A percentile compares a stretch with the other conserved stretches of the same genome.
phyloP scores from a whole-genome alignment of 2,797 vertebrate species.

The Acrocephalus scirpaceus region DNA sequence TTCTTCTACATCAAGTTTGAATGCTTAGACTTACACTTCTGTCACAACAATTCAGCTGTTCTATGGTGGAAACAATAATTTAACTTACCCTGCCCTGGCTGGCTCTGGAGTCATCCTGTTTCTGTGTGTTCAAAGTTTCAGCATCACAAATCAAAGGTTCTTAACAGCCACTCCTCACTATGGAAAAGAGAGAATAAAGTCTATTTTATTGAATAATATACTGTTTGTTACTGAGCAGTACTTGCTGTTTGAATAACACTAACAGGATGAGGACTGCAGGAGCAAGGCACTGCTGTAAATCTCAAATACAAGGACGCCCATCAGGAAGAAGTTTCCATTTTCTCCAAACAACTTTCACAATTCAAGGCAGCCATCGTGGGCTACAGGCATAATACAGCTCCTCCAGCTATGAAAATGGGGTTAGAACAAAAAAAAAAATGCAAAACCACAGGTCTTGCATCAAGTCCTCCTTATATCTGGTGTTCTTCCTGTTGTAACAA shows the following conservation, averaged over 20 bases:
- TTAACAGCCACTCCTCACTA: background rate
- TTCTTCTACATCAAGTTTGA: background rate
- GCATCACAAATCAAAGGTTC: background rate
- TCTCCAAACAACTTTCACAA: background rate
- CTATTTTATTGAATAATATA: background rate
- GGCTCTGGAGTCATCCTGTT: background rate
- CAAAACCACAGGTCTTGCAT: background rate
- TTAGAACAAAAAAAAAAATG: background rate
- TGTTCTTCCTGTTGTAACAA: background rate
- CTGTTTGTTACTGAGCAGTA: background rate
- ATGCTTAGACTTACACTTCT: background rate
- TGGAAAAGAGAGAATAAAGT: background rate
- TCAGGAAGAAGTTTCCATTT: background rate
- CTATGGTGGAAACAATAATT: background rate
- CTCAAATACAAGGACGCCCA: background rate
- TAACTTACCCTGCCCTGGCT: background rate
- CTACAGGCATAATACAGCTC: background rate
- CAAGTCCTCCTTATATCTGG: background rate
- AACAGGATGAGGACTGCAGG: background rate
- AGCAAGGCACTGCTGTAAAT: background rate
- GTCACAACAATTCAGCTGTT: background rate
- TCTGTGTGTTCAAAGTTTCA: background rate
- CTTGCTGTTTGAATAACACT: background rate
- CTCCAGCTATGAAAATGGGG: background rate
- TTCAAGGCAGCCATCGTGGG: background rate